Conservation (phyloP, 2,888 invertebrate species). For the Troilus luridus region DNA sequence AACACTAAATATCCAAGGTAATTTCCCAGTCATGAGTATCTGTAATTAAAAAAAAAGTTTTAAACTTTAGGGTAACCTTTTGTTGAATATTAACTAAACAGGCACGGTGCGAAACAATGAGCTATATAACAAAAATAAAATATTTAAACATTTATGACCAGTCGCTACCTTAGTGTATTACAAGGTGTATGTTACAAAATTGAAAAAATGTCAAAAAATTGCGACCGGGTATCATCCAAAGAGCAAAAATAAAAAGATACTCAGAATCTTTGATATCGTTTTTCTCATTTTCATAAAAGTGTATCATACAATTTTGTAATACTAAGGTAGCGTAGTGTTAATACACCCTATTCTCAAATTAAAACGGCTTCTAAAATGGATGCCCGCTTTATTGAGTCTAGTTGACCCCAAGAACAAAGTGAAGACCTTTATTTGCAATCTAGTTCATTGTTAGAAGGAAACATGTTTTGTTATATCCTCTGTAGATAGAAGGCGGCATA, state of each 20-base stretch:
- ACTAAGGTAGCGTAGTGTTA: too few species aligned
- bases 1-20: background rate
- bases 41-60: background rate
- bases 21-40: background rate
- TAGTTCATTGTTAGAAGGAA: background rate
- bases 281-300: too few species aligned
- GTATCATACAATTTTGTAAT: too few species aligned
- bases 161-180: too few species aligned
- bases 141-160: too few species aligned
- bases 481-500: background rate
- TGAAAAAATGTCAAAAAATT: too few species aligned
- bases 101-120: too few species aligned
- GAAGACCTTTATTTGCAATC: slow-evolving; percentile 14
- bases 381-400: background rate
- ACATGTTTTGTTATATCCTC: background rate
- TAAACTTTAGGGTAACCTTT: background rate
- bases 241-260: too few species aligned
- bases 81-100: background rate
- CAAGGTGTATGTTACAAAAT: too few species aligned
- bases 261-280: too few species aligned
- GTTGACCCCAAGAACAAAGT: slow-evolving; percentile 2
- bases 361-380: background rate
- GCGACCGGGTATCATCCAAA: too few species aligned
- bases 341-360: background rate
- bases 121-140: too few species aligned